phyloP scores from a whole-genome alignment of 1,140 invertebrate species.

The Drosophila paulistorum region DNA sequence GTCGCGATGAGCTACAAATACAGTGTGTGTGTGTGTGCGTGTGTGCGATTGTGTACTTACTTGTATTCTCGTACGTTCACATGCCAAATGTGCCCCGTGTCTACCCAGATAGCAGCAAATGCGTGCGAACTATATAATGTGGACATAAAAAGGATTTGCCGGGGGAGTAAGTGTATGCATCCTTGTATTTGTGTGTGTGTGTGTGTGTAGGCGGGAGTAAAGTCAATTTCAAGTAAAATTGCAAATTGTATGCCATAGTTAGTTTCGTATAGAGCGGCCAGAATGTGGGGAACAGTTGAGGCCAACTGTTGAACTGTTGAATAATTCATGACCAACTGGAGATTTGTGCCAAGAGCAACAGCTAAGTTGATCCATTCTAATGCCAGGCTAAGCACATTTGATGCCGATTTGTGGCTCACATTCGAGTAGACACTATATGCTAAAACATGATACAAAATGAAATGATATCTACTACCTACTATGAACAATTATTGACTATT shows the following conservation, averaged over 20 bases:
- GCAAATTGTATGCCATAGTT: conserved; percentile 73
- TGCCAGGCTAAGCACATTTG: conserved; percentile 62
- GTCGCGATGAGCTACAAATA: conserved; percentile 28
- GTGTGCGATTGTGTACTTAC: conserved; percentile 4
- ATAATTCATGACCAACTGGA: conserved; percentile 78
- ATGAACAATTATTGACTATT: too few species aligned
- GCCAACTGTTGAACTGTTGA: conserved; percentile 68
- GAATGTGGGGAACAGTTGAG: not conserved
- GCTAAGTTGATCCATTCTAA: conserved; percentile 32
- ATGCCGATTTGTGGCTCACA: conserved; percentile 74
- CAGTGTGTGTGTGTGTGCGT: not conserved
- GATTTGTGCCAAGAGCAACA: conserved; percentile 63
- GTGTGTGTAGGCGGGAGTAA: conserved; percentile 20
- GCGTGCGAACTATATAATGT: conserved; percentile 79
- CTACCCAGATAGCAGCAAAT: conserved; percentile 38
- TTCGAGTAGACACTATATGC: conserved; percentile 64
- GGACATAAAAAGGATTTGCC: conserved; percentile 82
- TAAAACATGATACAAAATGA: conserved; percentile 28
- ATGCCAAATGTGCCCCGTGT: conserved; percentile 55
- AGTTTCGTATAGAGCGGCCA: not conserved
- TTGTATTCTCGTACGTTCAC: conserved; percentile 9
- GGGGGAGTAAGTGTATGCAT: conserved; percentile 34
- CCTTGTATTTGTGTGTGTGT: conserved; percentile 16
- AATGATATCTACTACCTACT: not conserved
- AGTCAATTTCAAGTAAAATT: conserved; percentile 66